These are phyloP conservation scores for Gobiocypris rarus DNA, from an alignment of 2,113 vertebrate species.

Conservation along the genomic window DNA sequence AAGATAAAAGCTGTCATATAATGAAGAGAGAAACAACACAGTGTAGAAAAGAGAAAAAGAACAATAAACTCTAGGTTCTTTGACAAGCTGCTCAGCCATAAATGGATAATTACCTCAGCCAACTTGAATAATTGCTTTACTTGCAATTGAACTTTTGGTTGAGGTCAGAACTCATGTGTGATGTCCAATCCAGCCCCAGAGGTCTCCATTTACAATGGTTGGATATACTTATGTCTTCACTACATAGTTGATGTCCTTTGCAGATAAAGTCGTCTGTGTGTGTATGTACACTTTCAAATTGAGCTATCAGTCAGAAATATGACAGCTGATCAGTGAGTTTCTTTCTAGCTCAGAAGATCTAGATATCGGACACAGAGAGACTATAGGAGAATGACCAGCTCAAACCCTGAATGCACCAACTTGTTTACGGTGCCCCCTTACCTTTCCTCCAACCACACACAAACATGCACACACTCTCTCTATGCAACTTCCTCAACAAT, in stretches of 20 bases:
- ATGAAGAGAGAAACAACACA: background rate
- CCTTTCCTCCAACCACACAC: no score
- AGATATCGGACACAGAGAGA: background rate
- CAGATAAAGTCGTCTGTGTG: background rate
- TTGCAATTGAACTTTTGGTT: background rate
- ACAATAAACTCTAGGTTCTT: background rate
- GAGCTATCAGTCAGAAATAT: conserved; percentile 15
- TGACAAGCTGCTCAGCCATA: background rate
- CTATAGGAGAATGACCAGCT: background rate
- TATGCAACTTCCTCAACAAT: no score
- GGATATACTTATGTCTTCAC: background rate
- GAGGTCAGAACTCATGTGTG: conserved; percentile 11
- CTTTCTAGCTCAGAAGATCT: background rate
- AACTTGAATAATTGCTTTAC: conserved; percentile 23
- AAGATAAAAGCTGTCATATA: conserved; percentile 14
- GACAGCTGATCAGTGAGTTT: background rate
- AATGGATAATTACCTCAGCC: background rate
- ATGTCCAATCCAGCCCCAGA: conserved; percentile 16
- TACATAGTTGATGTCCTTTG: background rate
- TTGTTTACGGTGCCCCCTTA: no score
- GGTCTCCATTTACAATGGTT: background rate
- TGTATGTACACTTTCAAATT: background rate
- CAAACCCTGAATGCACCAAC: background rate
- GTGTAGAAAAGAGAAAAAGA: background rate
- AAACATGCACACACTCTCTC: no score